Percentiles rank a stretch among this genome's conserved stretches.
phyloP scores from a whole-genome alignment of 2,888 invertebrate species.

The Hypercompe scribonia region DNA sequence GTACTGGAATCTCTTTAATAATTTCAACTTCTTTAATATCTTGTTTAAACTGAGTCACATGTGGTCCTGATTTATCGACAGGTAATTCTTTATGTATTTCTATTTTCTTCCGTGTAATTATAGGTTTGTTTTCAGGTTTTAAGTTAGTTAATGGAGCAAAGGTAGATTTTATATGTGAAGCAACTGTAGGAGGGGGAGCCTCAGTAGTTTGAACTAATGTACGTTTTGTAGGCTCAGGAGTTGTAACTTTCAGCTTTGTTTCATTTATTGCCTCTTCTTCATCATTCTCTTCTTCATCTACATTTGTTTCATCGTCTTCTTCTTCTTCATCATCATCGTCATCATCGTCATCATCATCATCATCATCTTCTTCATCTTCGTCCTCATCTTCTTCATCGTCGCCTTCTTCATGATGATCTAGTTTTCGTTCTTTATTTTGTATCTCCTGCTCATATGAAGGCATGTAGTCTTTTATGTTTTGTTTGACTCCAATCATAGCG shows the following conservation, averaged over 20 bases:
- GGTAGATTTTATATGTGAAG: constrained; percentile 64
- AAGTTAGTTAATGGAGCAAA: constrained; percentile 56
- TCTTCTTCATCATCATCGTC: constrained; percentile 47
- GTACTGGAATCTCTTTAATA: constrained; percentile 70
- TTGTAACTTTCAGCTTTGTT: constrained; percentile 50
- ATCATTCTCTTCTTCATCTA: constrained; percentile 15
- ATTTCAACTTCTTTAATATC: constrained; percentile 81
- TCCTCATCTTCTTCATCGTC: constrained; percentile 33
- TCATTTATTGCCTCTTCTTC: constrained; percentile 34
- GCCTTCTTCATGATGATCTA: constrained; percentile 43
- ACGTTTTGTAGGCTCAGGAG: constrained; percentile 72
- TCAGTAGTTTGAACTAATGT: constrained; percentile 72
- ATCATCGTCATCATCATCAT: constrained; percentile 51
- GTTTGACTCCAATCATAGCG: constrained; percentile 73
- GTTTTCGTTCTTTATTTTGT: constrained; percentile 42
- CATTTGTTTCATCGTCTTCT: neutral
- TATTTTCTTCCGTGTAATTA: constrained; percentile 71
- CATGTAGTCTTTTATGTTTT: constrained; percentile 75
- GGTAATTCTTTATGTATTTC: constrained; percentile 80
- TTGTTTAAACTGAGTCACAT: constrained; percentile 75
- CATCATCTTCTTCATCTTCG: constrained; percentile 38
- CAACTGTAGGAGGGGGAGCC: constrained; percentile 55
- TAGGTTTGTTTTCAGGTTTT: constrained; percentile 63
- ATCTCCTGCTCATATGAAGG: constrained; percentile 74
- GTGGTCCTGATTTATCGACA: constrained; percentile 69